Percentiles rank a stretch among this genome's conserved stretches.
Evolutionary conservation across 2,888 invertebrate species (phyloP).

Genomic region (Lasioglossum vierecki): DNA sequence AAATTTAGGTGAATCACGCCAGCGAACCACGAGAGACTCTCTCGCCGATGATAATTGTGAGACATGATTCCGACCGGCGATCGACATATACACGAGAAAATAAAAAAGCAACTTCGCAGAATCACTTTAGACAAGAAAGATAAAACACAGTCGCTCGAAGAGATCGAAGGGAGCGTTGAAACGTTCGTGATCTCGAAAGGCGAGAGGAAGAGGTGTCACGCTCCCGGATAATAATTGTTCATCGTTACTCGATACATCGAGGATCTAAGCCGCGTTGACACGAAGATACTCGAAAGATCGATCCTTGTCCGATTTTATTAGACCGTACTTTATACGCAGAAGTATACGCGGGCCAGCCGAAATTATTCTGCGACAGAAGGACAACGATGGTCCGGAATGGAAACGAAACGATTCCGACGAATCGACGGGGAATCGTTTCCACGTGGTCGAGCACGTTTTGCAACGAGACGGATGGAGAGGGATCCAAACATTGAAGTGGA

Average conservation of each 20-base stretch:
- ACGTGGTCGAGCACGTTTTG: not conserved
- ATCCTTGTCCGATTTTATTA: slow-evolving; percentile 62
- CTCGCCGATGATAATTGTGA: not conserved
- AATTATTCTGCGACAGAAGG: slow-evolving; percentile 19
- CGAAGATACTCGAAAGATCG: slow-evolving; percentile 67
- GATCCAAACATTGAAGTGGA: not conserved
- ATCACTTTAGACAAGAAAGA: not conserved
- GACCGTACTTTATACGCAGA: slow-evolving; percentile 55
- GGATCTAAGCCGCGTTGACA: slow-evolving; percentile 12
- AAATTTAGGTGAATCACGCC: not conserved
- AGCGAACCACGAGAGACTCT: not conserved
- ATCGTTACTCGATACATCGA: not conserved
- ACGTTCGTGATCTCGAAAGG: slow-evolving; percentile 1
- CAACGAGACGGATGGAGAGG: not conserved
- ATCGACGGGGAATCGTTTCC: not conserved
- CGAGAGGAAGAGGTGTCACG: slow-evolving; percentile 31
- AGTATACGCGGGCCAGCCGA: slow-evolving; percentile 55
- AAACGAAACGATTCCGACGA: not conserved
- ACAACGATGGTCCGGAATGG: slow-evolving; percentile 2
- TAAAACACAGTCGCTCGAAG: slow-evolving; percentile 1
- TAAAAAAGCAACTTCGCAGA: too few relatives aligned
- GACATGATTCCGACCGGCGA: not conserved
- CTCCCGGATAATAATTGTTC: slow-evolving; percentile 40
- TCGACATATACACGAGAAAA: not conserved
- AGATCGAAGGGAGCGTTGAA: not conserved